Evolutionary conservation across 92 coral and sea anemone genomes (phyloP).

Genomic region (Montipora capitata): DNA sequence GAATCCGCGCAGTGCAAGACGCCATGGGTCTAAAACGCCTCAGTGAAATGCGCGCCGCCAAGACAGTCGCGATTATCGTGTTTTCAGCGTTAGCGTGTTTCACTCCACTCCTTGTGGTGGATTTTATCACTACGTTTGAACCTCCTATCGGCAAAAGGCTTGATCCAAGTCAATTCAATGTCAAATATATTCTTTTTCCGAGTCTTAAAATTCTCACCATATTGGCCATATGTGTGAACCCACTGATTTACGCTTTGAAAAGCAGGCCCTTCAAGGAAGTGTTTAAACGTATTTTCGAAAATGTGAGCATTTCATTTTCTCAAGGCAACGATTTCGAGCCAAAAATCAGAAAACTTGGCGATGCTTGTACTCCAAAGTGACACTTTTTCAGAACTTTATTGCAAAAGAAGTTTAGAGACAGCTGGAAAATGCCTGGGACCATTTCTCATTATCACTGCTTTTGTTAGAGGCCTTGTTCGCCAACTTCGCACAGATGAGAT

Average conservation of each 20-base stretch:
- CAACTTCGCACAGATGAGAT: no score
- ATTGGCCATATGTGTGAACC: constrained; percentile 30
- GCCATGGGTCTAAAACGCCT: constrained; percentile 18
- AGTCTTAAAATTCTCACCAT: constrained; percentile 33
- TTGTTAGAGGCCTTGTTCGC: no score
- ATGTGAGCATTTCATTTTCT: not conserved
- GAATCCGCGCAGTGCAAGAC: constrained; percentile 37
- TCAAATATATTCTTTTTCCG: constrained; percentile 32
- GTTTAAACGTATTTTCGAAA: constrained; percentile 1
- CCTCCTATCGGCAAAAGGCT: constrained; percentile 8
- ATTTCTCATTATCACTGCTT: no score
- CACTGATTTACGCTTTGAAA: constrained; percentile 41
- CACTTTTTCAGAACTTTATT: no score
- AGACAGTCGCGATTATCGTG: constrained; percentile 25
- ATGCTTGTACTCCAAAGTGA: not conserved
- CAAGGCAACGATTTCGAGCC: not conserved
- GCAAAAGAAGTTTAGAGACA: no score
- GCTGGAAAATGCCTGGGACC: no score
- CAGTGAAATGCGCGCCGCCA: constrained; percentile 54
- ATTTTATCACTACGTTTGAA: constrained; percentile 11
- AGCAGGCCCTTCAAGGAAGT: constrained; percentile 27
- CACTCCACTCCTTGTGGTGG: constrained; percentile 29
- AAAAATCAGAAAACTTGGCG: no score
- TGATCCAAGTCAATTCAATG: not conserved
- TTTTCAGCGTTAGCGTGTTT: constrained; percentile 46